Evolutionary conservation across 1,140 invertebrate species (phyloP), one percentile per base, ranked within the genome.

Genomic region (Thaumatotibia leucotreta): DNA sequence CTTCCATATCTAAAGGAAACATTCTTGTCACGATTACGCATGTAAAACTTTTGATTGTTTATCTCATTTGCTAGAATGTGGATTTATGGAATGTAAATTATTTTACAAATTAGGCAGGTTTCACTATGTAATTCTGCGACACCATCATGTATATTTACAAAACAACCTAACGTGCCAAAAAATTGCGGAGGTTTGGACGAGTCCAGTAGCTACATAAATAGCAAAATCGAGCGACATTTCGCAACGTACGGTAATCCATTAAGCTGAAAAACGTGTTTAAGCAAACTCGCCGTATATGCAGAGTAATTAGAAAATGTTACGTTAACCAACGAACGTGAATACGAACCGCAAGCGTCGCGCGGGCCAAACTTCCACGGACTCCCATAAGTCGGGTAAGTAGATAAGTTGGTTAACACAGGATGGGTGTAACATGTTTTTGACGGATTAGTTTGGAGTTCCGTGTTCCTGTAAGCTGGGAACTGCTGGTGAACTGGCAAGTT

Each of bases 371-470:
- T 17, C 39, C 39, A 17, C 14, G 39, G 39, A 54, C 22, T 24
- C 10, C 10, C 50, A 54, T 29, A 54, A 54, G 50, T 23, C 20
- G 49, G 23, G 20, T 50, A 50, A 50, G 20, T 54, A 54, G 50
- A 54, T 39, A 63, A 63, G 17, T 63, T 45, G 65, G 68, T 66
- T 73, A 65, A 72, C 77, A 74, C 72, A 73, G 66, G 63, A 69
- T 75, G 68, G 64, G 65, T 72, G 54, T 66, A 70, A 64, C 68
- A 71, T 80, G 76, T 76, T 76, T 74, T 74, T 76, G 72, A 78
- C 72, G 74, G 76, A 80, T 80, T 78, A 78, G 72, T 74, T 69
- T 9, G 3, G 14, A 24, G 58, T 54, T 14, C 22, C 11, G 33
- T 20, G 10, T 32, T 33, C 17, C 6, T 33, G 58, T 33, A 61